Evolutionary conservation across 2,797 vertebrate species (phyloP).

Genomic region (Spatula versicolor): DNA sequence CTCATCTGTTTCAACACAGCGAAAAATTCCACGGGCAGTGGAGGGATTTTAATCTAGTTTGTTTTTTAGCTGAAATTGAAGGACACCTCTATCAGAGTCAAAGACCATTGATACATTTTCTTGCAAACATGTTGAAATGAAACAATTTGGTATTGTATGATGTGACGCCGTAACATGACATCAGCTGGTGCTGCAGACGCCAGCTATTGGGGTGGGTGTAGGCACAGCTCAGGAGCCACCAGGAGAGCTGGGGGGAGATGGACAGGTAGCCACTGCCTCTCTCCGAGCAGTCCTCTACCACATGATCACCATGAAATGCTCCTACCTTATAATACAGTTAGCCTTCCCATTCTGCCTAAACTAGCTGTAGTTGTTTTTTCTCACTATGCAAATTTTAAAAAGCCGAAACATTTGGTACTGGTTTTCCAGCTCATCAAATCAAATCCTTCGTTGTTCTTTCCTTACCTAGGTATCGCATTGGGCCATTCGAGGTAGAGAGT

Average conservation of each 20-base stretch:
- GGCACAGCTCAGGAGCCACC: neutral
- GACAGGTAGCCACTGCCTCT: neutral
- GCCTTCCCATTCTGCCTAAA: neutral
- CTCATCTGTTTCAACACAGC: neutral
- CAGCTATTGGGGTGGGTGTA: neutral
- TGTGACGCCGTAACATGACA: fast-evolving
- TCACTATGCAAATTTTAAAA: neutral
- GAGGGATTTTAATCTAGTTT: neutral
- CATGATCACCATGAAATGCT: neutral
- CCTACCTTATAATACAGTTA: neutral
- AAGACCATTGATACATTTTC: neutral
- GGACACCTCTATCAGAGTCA: neutral
- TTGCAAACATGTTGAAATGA: neutral
- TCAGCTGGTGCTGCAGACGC: neutral
- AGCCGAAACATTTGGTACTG: neutral
- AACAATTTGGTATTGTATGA: neutral
- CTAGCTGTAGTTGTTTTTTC: neutral
- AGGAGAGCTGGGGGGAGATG: neutral
- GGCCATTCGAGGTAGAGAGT: slow-evolving; percentile 86
- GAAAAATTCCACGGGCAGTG: neutral
- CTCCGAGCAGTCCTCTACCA: neutral
- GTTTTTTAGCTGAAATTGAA: neutral
- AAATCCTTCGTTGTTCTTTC: neutral
- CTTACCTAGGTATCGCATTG: slow-evolving; percentile 82
- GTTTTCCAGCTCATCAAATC: neutral